Percentiles rank a stretch among this genome's conserved stretches.
Conservation (phyloP, 2,797 vertebrate species). For the Melanotaenia boesemani region DNA sequence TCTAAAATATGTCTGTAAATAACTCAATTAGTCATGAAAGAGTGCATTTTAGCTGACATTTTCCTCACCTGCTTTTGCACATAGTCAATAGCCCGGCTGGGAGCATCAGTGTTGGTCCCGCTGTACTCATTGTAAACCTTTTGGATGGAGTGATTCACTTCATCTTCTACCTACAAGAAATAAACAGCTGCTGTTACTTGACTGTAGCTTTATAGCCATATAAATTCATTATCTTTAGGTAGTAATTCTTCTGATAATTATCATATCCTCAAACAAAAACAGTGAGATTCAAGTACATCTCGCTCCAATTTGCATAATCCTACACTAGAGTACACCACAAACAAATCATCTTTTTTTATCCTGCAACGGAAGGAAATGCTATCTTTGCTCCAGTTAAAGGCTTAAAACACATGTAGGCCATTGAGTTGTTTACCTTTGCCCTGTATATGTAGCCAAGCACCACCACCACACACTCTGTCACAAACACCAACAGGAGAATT, state of each 20-base stretch:
- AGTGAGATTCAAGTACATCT: not conserved
- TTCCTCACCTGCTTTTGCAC: conserved; percentile 94
- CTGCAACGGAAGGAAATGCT: not conserved
- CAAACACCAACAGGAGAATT: conserved; percentile 96
- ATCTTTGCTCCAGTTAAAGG: not conserved
- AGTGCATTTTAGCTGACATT: not conserved
- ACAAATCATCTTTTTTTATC: not conserved
- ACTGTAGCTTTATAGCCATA: conserved; percentile 1
- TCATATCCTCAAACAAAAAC: not conserved
- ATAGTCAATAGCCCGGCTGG: conserved; percentile 97
- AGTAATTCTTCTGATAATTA: not conserved
- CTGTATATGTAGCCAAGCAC: conserved; percentile 98
- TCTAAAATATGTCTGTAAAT: not conserved
- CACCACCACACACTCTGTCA: conserved; percentile 96
- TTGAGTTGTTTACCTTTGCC: conserved; percentile 89
- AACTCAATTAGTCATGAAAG: not conserved
- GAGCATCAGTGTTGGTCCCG: conserved; percentile 92
- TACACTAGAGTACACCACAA: not conserved
- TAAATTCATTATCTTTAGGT: not conserved
- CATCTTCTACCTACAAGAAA: conserved; percentile 90
- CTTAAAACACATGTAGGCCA: not conserved
- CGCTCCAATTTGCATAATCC: not conserved
- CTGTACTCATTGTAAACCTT: conserved; percentile 97
- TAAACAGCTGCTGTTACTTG: conserved; percentile 17
- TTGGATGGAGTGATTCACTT: conserved; percentile 94